phyloP scores from a whole-genome alignment of 1,140 invertebrate genomes.

The Ditylenchus dipsaci region DNA sequence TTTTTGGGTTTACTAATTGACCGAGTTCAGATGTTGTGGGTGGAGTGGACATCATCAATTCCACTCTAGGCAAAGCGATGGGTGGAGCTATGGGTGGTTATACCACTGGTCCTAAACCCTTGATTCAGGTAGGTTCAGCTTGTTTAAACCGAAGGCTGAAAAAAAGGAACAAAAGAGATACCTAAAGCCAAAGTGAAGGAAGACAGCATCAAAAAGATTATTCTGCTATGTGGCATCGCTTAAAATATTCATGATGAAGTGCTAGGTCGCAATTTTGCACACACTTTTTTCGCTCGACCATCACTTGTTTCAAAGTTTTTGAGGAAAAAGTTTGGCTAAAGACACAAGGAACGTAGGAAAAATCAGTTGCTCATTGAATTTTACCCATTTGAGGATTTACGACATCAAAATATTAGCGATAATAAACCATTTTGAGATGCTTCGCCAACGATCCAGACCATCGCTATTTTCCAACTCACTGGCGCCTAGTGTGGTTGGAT shows the following conservation, averaged over 20 bases:
- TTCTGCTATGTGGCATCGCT: too few relatives aligned
- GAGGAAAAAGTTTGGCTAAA: neutral
- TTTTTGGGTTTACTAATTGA: too few relatives aligned
- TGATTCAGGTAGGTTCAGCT: neutral
- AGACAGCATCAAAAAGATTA: too few relatives aligned
- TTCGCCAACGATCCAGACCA: constrained; percentile 79
- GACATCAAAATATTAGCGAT: constrained; percentile 59
- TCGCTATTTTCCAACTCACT: constrained; percentile 85
- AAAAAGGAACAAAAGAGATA: too few relatives aligned
- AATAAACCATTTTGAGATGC: constrained; percentile 71
- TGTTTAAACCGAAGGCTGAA: too few relatives aligned
- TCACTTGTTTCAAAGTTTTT: neutral
- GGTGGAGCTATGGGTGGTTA: constrained; percentile 78
- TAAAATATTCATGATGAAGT: too few relatives aligned
- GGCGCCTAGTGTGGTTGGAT: constrained; percentile 79
- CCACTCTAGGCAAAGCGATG: constrained; percentile 83
- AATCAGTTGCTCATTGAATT: too few relatives aligned
- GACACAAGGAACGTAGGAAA: too few relatives aligned
- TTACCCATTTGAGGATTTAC: constrained; percentile 58
- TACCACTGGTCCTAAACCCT: constrained; percentile 67
- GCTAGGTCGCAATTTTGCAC: too few relatives aligned
- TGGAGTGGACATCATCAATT: constrained; percentile 81
- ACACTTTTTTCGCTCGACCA: too few relatives aligned
- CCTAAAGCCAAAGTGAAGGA: too few relatives aligned
- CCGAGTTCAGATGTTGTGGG: constrained; percentile 63